Evolutionary conservation across 2,888 invertebrate genomes (phyloP).

Genomic region (Azorinus chamasolen): DNA sequence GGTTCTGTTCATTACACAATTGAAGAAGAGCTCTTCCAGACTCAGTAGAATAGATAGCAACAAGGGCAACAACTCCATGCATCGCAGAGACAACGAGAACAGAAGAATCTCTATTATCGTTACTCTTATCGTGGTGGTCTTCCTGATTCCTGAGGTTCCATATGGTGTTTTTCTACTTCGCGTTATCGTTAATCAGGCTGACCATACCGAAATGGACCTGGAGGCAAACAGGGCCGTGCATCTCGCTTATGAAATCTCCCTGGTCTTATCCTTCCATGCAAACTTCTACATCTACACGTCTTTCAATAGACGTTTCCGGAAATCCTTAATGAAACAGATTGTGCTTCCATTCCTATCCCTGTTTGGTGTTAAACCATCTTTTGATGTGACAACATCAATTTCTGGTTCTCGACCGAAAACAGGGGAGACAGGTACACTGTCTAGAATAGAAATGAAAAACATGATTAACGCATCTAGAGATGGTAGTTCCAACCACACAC

Average conservation of each 20-base stretch:
- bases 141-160: constrained; percentile 59
- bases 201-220: neutral
- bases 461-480: too few species aligned
- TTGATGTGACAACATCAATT: too few species aligned
- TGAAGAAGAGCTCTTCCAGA: neutral
- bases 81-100: constrained; percentile 16
- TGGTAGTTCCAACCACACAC: too few species aligned
- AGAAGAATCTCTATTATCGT: constrained; percentile 51
- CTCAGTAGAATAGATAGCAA: neutral
- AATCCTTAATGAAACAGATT: constrained; percentile 1
- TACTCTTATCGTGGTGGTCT: constrained; percentile 41
- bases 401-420: too few species aligned
- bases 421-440: too few species aligned
- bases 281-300: constrained; percentile 58
- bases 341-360: too few species aligned
- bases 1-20: constrained; percentile 25
- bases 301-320: constrained; percentile 34
- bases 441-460: too few species aligned
- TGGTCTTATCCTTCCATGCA: constrained; percentile 43
- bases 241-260: constrained; percentile 38
- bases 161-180: constrained; percentile 45
- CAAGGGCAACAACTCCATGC: neutral
- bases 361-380: too few species aligned
- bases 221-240: constrained; percentile 22
- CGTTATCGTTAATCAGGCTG: neutral